Conservation (phyloP, 2,797 vertebrate species). For the Synaphobranchus kaupii region DNA sequence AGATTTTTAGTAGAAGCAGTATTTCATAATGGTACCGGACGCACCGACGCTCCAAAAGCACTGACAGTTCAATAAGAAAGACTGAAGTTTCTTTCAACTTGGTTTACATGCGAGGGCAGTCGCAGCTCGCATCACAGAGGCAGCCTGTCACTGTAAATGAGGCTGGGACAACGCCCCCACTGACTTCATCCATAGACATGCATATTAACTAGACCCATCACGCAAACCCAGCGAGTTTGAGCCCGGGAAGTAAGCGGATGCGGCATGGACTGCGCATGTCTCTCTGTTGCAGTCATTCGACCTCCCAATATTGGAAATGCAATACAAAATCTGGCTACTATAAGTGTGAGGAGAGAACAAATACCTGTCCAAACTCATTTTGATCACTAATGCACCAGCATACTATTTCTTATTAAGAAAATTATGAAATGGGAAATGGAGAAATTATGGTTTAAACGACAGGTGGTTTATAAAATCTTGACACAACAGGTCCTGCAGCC, state of each 20-base stretch:
- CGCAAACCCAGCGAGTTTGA: slow-evolving; percentile 5
- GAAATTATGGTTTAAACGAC: not conserved
- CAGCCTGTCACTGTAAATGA: slow-evolving; percentile 14
- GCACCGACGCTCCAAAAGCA: not conserved
- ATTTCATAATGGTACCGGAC: not conserved
- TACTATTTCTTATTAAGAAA: not conserved
- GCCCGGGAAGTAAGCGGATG: not conserved
- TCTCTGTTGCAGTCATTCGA: not conserved
- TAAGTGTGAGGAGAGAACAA: not conserved
- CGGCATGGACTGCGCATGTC: not conserved
- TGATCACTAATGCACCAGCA: not conserved
- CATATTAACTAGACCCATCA: slow-evolving; percentile 7
- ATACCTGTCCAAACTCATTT: not conserved
- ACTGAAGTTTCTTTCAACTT: not conserved
- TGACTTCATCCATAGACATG: slow-evolving; percentile 10
- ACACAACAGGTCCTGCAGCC: not conserved
- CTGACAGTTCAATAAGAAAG: not conserved
- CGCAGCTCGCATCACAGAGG: slow-evolving; percentile 2
- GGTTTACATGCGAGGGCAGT: slow-evolving; percentile 15
- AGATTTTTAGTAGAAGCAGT: not conserved
- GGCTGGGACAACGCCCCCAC: not conserved
- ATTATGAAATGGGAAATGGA: not conserved
- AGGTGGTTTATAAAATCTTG: not conserved
- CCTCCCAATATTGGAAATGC: not conserved
- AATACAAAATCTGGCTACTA: not conserved